Evolutionary conservation across 2,797 vertebrate genomes (phyloP), one percentile per base, ranked within the genome.

Genomic region (Catamblyrhynchus diadema): DNA sequence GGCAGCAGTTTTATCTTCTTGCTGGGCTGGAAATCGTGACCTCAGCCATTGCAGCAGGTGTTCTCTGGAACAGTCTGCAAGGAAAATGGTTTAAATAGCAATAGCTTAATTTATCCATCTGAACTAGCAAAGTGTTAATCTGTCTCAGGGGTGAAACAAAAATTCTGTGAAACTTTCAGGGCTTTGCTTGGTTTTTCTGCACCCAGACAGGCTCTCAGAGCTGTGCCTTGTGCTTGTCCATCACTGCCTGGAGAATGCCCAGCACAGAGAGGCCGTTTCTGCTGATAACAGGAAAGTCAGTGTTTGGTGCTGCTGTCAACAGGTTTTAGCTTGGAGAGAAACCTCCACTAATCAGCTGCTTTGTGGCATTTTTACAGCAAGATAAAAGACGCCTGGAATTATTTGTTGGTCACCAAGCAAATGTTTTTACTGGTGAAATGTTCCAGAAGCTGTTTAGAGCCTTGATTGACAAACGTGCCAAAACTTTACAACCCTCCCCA

Each of bases 281-380:
- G 77, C 86, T 74, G 27, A 33, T 56, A 69, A 60, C 0, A 0
- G 70, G 53, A 39, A 78, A 42, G 32, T 27, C 3, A 0, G 7
- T 47, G 62, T 51, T 61, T 66, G 75, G 48, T 51, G 80, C 45
- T 88, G 61, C 72, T 82, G 59, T 79, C 74, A 50, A 10, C 8
- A 2, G 47, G 44, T 41, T 80, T 91, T 48, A 64, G 44, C 67
- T 56, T 64, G 60, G 56, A 81, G 71, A 84, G 54, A 75, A 92
- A 85, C 48, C 57, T 88, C 70, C 72, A 37, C 53, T 56, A 59
- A 77, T 50, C 90, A 67, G 42, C 82, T 82, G 50, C 45, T 91
- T 73, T 73, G 42, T 67, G 92, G 57, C 57, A 44, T 61, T 91
- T 95, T 80, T 84, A 75, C 62, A 86, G 71, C 48, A 54, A 94